Base-by-base conservation (phyloP, 64 coral and sea anemone genomes). In the Porites lutea region DNA sequence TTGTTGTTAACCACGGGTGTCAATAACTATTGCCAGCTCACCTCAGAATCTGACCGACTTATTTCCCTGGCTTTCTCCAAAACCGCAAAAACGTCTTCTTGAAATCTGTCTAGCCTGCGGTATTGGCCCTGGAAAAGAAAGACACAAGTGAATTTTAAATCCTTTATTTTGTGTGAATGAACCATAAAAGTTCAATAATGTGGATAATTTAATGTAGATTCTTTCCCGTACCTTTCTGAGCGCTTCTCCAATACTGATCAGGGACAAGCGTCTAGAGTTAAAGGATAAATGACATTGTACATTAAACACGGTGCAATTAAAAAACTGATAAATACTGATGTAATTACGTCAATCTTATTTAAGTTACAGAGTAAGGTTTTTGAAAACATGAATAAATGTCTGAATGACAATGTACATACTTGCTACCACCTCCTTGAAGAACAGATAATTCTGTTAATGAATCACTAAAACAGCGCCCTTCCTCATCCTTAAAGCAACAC, bases 51-150 rank as follows among this genome's bases (percentile, higher is more conserved):
- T 79, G 92, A 96, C 49, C 89, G 88, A 49, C 91, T 93, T 10
- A 91, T 88, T 78, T 93, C 91, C 67, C 97, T 96, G 58, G 94
- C 94, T 58, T 96, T 99, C 48, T 99, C 97, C 71, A 99, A 91
- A 75, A 99, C 85, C 20, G 97, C 88, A 91, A 96, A 99, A 50
- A 99, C 19, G 75, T 99, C 97, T 66, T 99, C 97, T 51, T 99
- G 97, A 57, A 96, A 81, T 47, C 90, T 95, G 63, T 99, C 97
- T 65, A 99, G 88, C 68, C 97, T 91, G 53, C 86, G 87, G 82
- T 99, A 99, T 51, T 94, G 83, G 21, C 92, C 87, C 97, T 99
- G 14, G 8, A 85, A 87, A 52, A 48, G 3, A 79, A 54, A 58
- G 3, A 65, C 62, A 64, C 2, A 13, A 57, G 4, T 84, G 65